phyloP scores from a whole-genome alignment of 2,113 vertebrate genomes.

The Leucoraja erinaceus region DNA sequence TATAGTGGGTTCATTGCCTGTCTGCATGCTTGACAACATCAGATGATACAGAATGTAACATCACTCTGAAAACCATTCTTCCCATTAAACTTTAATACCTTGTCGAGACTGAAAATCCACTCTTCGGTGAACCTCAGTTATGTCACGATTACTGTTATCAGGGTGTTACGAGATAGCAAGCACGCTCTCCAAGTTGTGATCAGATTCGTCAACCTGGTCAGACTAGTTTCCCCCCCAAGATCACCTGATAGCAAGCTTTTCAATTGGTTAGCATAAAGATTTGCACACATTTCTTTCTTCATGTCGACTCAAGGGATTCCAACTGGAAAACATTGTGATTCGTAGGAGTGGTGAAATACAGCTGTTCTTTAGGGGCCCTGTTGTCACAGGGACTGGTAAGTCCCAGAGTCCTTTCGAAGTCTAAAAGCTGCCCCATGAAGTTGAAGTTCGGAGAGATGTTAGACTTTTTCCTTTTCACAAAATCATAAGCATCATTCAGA shows the following conservation, averaged over 20 bases:
- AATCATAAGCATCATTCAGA: slow-evolving; percentile 95
- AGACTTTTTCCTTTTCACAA: slow-evolving; percentile 97
- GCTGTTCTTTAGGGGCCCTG: slow-evolving; percentile 75
- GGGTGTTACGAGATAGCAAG: slow-evolving; percentile 46
- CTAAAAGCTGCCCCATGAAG: slow-evolving; percentile 98
- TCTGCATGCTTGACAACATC: slow-evolving; percentile 51
- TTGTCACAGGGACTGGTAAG: slow-evolving; percentile 93
- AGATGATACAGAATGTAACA: slow-evolving; percentile 62
- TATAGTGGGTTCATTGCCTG: slow-evolving; percentile 47
- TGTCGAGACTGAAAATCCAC: slow-evolving; percentile 50
- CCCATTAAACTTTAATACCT: slow-evolving; percentile 40
- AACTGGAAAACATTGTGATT: slow-evolving; percentile 95
- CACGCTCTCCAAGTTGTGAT: slow-evolving; percentile 51
- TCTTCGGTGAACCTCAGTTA: slow-evolving; percentile 44
- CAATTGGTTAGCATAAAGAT: background rate
- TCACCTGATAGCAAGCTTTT: slow-evolving; percentile 44
- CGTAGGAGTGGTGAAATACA: slow-evolving; percentile 95
- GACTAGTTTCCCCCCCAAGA: slow-evolving; percentile 48
- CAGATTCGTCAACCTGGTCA: slow-evolving; percentile 49
- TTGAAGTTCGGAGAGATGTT: slow-evolving; percentile 99
- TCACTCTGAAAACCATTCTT: slow-evolving; percentile 50
- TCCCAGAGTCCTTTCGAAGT: slow-evolving; percentile 96
- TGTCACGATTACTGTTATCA: slow-evolving; percentile 43
- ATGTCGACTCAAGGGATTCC: slow-evolving; percentile 92
- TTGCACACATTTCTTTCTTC: slow-evolving; percentile 52